Evolutionary conservation across 2,797 vertebrate genomes (phyloP).

Genomic region (Anniella stebbinsi): DNA sequence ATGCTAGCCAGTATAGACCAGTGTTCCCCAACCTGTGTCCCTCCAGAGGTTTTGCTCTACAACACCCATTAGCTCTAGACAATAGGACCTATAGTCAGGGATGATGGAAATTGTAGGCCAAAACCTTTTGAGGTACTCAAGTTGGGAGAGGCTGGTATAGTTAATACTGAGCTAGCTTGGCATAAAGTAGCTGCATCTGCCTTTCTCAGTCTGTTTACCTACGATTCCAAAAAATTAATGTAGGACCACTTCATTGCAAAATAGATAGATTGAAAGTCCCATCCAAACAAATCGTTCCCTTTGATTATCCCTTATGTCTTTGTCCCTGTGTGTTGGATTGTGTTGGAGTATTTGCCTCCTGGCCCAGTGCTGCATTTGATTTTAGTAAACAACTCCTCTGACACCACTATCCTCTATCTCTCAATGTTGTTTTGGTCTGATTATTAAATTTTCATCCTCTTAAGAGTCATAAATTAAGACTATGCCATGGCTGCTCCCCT

Average conservation of each 20-base stretch:
- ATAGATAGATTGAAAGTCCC: neutral
- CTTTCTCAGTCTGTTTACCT: neutral
- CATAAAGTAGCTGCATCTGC: neutral
- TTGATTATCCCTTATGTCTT: neutral
- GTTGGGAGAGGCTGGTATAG: neutral
- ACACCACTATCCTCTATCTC: neutral
- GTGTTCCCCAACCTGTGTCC: neutral
- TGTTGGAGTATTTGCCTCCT: neutral
- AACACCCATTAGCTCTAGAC: neutral
- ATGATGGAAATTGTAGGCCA: neutral
- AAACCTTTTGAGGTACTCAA: neutral
- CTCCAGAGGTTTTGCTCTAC: neutral
- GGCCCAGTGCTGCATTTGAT: neutral
- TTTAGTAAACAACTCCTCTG: neutral
- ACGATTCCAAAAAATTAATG: neutral
- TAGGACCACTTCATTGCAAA: neutral
- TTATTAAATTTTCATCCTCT: neutral
- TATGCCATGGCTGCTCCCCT: neutral
- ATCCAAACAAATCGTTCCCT: neutral
- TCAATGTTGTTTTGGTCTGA: neutral
- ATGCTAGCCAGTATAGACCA: neutral
- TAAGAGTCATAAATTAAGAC: neutral
- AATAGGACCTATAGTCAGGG: neutral
- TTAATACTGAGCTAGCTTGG: neutral
- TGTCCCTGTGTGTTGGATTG: neutral